Percentiles rank a stretch among this genome's conserved stretches.
These are phyloP conservation scores for Chinchilla lanigera DNA, from an alignment of 2,113 vertebrate genomes.

Conservation along the genomic window DNA sequence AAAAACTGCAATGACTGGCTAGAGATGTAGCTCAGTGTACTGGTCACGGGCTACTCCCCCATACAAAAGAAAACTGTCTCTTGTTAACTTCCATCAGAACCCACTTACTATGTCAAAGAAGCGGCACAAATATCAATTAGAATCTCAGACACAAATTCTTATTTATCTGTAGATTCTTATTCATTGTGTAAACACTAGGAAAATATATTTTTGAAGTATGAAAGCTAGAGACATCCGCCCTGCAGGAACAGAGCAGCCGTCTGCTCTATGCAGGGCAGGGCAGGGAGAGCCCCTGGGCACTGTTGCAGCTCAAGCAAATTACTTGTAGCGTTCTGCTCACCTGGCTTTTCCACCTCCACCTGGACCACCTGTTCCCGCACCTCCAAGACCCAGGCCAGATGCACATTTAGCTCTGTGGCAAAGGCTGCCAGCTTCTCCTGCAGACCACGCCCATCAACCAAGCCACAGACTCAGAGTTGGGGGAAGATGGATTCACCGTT, in stretches of 20 bases:
- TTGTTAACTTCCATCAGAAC: not conserved
- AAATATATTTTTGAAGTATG: not conserved
- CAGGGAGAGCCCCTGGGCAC: not conserved
- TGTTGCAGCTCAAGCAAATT: not conserved
- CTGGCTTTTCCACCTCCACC: not conserved
- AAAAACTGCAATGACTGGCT: not conserved
- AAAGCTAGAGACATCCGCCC: not conserved
- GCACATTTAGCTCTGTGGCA: not conserved
- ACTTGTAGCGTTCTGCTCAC: not conserved
- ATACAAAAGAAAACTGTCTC: not conserved
- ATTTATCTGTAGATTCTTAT: not conserved
- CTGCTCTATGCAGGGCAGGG: not conserved
- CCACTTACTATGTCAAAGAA: not conserved
- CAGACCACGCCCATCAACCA: not conserved
- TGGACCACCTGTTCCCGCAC: not conserved
- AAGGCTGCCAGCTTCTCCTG: not conserved
- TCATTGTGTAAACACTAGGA: not conserved
- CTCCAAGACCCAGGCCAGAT: not conserved
- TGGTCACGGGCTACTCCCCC: not conserved
- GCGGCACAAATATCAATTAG: not conserved
- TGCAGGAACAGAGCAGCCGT: not conserved
- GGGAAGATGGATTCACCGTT: not conserved
- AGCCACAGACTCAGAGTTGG: not conserved
- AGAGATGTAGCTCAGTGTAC: not conserved
- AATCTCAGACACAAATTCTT: not conserved